phyloP scores from a whole-genome alignment of 2,888 invertebrate species.

The Teleogryllus oceanicus region DNA sequence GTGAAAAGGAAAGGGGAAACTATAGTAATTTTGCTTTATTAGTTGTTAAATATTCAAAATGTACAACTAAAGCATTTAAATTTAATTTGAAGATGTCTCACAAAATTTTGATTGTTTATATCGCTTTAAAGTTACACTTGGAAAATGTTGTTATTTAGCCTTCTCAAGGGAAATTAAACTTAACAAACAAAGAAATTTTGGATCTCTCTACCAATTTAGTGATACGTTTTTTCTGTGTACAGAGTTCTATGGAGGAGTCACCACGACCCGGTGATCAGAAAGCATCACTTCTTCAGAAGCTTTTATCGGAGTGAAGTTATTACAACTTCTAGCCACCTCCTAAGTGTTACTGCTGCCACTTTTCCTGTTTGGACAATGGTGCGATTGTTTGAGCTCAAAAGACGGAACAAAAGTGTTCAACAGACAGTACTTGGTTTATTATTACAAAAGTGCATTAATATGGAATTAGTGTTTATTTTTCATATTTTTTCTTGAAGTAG shows the following conservation, averaged over 20 bases:
- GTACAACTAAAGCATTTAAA: neutral
- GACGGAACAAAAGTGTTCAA: conserved; percentile 32
- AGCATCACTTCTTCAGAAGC: conserved; percentile 79
- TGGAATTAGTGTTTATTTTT: conserved; percentile 32
- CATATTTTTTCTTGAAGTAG: conserved; percentile 32
- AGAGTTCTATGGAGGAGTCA: conserved; percentile 72
- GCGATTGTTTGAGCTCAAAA: conserved; percentile 34
- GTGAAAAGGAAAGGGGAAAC: too few relatives aligned
- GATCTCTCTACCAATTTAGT: too few relatives aligned
- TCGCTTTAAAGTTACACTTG: neutral
- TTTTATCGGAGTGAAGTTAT: conserved; percentile 71
- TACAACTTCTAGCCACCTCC: conserved; percentile 11
- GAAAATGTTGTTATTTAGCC: too few relatives aligned
- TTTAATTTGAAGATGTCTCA: neutral
- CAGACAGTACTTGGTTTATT: conserved; percentile 30
- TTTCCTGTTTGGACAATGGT: conserved; percentile 21
- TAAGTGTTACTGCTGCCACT: neutral
- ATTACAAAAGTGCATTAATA: conserved; percentile 38
- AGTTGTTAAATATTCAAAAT: too few relatives aligned
- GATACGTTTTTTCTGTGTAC: conserved; percentile 44
- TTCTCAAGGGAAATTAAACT: too few relatives aligned
- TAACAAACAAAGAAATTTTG: too few relatives aligned
- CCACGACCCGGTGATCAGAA: conserved; percentile 69
- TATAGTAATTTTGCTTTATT: too few relatives aligned
- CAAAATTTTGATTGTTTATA: neutral